These are phyloP conservation scores for Ornithoptera priamus DNA, from an alignment of 2,888 invertebrate genomes.

Conservation along the genomic window DNA sequence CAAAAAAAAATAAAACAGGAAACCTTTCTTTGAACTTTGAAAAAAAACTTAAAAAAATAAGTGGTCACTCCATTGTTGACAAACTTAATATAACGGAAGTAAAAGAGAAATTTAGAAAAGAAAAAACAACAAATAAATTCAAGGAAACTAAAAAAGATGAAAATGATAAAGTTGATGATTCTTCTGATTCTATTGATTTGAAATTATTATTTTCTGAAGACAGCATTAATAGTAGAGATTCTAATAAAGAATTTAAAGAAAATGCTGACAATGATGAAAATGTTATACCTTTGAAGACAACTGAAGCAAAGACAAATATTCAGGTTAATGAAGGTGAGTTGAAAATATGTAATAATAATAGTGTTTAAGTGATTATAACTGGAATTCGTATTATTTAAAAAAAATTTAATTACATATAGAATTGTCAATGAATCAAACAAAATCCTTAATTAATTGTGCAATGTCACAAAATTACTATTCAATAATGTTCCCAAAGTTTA, in stretches of 20 bases:
- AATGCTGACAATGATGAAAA: conserved; percentile 35
- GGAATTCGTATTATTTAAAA: too few species aligned
- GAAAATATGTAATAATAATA: neutral
- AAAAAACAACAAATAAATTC: conserved; percentile 31
- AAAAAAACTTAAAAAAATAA: conserved; percentile 49
- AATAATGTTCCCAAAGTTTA: too few species aligned
- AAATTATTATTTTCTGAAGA: conserved; percentile 66
- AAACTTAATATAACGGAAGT: conserved; percentile 62
- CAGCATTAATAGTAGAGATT: conserved; percentile 52
- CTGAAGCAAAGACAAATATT: conserved; percentile 57
- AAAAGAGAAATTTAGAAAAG: conserved; percentile 39
- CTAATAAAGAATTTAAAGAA: conserved; percentile 31
- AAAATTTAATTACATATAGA: too few species aligned
- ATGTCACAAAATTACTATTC: too few species aligned
- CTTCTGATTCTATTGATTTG: conserved; percentile 63
- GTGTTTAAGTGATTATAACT: too few species aligned
- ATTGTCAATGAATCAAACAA: too few species aligned
- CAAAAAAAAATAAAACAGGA: neutral
- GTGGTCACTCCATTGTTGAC: conserved; percentile 54
- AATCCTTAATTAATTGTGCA: too few species aligned
- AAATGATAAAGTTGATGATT: conserved; percentile 38
- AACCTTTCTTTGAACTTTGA: conserved; percentile 59
- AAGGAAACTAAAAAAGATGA: conserved; percentile 15
- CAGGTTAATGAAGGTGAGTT: conserved; percentile 31
- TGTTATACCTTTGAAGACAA: conserved; percentile 57